Evolutionary conservation across 2,797 vertebrate species (phyloP), one percentile per base, ranked within the genome.

Genomic region (Myiotriccus ornatus): DNA sequence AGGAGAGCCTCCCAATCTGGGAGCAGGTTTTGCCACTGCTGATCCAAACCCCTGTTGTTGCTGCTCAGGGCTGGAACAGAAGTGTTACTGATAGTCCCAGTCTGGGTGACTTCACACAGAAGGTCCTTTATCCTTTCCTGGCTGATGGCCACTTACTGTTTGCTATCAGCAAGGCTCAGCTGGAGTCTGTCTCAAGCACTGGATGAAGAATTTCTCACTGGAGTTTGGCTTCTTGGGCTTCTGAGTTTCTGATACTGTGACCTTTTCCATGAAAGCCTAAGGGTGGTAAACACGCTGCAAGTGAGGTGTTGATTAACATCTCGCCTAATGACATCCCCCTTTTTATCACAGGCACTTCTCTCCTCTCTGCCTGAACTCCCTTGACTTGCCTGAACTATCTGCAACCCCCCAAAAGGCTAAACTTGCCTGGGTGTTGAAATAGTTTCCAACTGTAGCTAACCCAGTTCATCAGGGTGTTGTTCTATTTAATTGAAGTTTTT

Each of bases 401-500:
- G 65, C 63, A 75, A 1, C 77, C 34, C 80, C 59, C 89, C 53
- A 68, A 89, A 77, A 7, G 30, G 35, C 77, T 69, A 17, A 78
- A 83, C 68, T 91, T 96, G 3, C 1, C 1, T 34, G 78, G 25
- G 35, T 73, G 37, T 63, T 65, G 62, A 53, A 86, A 84, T 9
- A n/a, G 46, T 62, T 92, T 87, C 82, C 77, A 79, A 30, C 50
- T 69, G 37, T 23, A 78, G 63, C 86, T 80, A 84, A 84, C 79
- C 32, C 84, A 80, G 71, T 39, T 88, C 93, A 77, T 90, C 23
- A 5, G 90, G 84, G 92, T 77, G 84, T 95, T 95, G 82, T 93
- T 84, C 63, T 85, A 17, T 90, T 96, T 96, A 96, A 94, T 74
- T 94, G 93, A 96, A 89, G 92, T 86, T 95, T 85, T 85, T 92